Conservation (phyloP, 2,113 vertebrate genomes). For the Cettia cetti region DNA sequence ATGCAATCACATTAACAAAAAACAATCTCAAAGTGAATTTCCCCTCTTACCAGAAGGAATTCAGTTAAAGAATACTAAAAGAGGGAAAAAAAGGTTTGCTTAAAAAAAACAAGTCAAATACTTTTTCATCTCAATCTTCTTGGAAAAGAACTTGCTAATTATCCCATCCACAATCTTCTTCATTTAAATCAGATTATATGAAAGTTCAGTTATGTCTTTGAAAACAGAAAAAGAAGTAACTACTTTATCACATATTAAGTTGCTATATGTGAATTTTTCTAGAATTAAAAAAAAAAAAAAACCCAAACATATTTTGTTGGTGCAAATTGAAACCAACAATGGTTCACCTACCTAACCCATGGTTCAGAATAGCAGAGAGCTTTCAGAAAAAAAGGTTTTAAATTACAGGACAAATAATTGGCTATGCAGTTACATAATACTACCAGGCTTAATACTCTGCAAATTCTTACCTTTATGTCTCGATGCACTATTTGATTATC, state of each 20-base stretch:
- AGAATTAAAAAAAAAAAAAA: not conserved
- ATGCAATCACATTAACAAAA: not conserved
- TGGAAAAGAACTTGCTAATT: not conserved
- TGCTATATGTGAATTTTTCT: not conserved
- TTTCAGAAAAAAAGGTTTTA: not conserved
- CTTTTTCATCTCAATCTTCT: not conserved
- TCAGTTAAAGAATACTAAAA: not conserved
- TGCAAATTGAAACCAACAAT: not conserved
- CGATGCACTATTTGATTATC: constrained; percentile 98
- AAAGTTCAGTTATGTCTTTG: not conserved
- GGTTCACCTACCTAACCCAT: not conserved
- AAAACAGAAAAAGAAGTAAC: not conserved
- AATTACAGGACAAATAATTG: not conserved
- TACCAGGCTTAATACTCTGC: not conserved
- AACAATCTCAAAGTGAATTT: not conserved
- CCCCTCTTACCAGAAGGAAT: not conserved
- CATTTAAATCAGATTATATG: not conserved
- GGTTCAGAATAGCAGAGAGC: not conserved
- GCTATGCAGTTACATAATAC: not conserved
- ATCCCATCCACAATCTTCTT: not conserved
- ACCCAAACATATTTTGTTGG: rapidly evolving
- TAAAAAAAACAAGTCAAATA: not conserved
- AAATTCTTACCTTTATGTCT: constrained; percentile 90
- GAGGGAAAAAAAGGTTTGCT: not conserved
- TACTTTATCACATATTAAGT: not conserved